Base-by-base conservation (phyloP, 2,113 vertebrate species). In the Setophaga coronata region DNA sequence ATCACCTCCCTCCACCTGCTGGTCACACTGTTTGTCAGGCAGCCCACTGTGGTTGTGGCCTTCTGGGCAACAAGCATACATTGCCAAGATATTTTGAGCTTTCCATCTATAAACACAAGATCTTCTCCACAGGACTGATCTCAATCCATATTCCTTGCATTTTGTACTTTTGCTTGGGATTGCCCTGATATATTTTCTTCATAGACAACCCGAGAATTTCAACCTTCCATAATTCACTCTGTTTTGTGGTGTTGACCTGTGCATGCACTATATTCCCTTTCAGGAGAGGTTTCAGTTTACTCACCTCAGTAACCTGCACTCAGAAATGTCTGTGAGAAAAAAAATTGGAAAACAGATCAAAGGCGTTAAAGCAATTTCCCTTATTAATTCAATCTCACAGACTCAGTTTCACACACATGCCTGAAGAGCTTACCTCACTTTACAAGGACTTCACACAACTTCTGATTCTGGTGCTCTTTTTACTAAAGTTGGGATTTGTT, bases 381-480 rank as follows among this genome's bases (percentile, higher is more conserved):
- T 36, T 6, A 12, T 45, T 43, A 17, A 33, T 51, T 57, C 18
- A 19, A 6, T 77, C 7, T 2, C 24, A 65, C 12, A 83, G 57
- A 53, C 12, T 53, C n/a, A 53, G 8, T 31, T 84, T 56, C 50
- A 36, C 0, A 0, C 18, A 42, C 29, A n/a, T 1, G 2, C 0
- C 0, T n/a, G 31, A 56, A 33, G 25, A 78, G 2, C 2, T 31
- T 53, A 33, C 21, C 23, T 51, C 34, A 12, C 29, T 87, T 38
- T 40, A 53, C 56, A 48, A 4, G 36, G 28, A 31, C 10, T 25
- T 77, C 17, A 38, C 6, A 45, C 7, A 21, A 9, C 56, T 89
- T 80, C 42, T 45, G 14, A 45, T 56, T 62, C 33, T 42, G 48
- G 26, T 31, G 15, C 5, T 54, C 17, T 64, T 61, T 74, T 69